Evolutionary conservation across 2,113 vertebrate genomes (phyloP).

Genomic region (Hemiprocne comata): DNA sequence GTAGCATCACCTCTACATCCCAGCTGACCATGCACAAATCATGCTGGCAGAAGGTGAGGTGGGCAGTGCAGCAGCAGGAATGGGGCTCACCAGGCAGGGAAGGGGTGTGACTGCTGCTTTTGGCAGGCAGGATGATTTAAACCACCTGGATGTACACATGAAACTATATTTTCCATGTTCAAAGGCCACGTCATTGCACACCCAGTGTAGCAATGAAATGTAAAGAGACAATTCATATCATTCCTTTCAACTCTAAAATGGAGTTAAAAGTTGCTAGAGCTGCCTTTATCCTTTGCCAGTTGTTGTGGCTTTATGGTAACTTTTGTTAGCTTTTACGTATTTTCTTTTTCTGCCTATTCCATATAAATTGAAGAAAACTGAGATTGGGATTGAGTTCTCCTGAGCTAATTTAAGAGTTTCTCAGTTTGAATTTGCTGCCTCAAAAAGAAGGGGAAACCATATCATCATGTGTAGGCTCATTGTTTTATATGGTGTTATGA

Average conservation of each 20-base stretch:
- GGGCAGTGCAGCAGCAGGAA: not conserved
- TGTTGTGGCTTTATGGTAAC: not conserved
- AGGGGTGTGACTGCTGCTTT: slow-evolving; percentile 1
- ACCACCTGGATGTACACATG: not conserved
- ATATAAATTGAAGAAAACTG: not conserved
- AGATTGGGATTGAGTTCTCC: not conserved
- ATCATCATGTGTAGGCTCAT: not conserved
- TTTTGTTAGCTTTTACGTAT: not conserved
- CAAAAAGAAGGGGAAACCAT: not conserved
- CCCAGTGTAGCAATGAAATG: not conserved
- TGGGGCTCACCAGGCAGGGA: not conserved
- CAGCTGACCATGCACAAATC: not conserved
- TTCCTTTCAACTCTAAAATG: not conserved
- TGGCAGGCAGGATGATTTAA: slow-evolving; percentile 16
- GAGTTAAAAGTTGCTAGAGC: not conserved
- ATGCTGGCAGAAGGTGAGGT: not conserved
- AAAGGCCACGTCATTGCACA: not conserved
- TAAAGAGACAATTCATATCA: not conserved
- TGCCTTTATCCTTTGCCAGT: not conserved
- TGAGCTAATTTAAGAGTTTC: not conserved
- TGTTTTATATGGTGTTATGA: not conserved
- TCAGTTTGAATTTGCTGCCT: not conserved
- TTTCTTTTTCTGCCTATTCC: not conserved
- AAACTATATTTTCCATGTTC: slow-evolving; percentile 26
- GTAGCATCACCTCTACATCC: not conserved